Evolutionary conservation across 2,113 vertebrate genomes (phyloP).

Genomic region (Rhipidura dahli): DNA sequence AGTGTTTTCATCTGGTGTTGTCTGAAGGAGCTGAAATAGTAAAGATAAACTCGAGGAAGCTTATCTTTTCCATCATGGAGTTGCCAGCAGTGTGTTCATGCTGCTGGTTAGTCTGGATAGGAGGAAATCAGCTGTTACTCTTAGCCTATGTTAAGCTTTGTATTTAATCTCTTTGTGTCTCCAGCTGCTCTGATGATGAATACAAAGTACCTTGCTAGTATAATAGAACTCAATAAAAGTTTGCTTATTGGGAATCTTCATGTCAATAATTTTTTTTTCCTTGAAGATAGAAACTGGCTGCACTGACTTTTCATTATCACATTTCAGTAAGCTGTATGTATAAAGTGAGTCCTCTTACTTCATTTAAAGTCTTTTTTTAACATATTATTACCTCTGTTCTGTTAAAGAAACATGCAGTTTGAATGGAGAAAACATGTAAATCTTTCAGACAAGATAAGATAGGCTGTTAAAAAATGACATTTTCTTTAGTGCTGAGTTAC

Average conservation of each 20-base stretch:
- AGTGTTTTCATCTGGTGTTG: not conserved
- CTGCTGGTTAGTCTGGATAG: not conserved
- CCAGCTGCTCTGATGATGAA: not conserved
- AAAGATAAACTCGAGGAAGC: not conserved
- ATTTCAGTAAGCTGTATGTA: not conserved
- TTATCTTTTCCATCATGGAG: not conserved
- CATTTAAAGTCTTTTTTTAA: not conserved
- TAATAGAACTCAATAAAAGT: not conserved
- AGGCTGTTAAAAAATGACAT: not conserved
- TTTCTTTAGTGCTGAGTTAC: not conserved
- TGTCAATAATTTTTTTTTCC: not conserved
- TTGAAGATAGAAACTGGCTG: not conserved
- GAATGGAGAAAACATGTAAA: not conserved
- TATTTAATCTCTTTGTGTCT: not conserved
- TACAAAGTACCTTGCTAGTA: not conserved
- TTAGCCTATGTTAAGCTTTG: not conserved
- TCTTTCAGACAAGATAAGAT: not conserved
- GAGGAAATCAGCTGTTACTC: not conserved
- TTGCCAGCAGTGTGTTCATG: not conserved
- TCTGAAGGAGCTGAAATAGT: not conserved
- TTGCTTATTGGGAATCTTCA: not conserved
- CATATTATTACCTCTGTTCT: not conserved
- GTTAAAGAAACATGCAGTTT: not conserved
- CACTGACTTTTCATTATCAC: not conserved
- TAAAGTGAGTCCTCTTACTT: not conserved